Evolutionary conservation across 2,113 vertebrate species (phyloP).

Genomic region (Athene noctua): DNA sequence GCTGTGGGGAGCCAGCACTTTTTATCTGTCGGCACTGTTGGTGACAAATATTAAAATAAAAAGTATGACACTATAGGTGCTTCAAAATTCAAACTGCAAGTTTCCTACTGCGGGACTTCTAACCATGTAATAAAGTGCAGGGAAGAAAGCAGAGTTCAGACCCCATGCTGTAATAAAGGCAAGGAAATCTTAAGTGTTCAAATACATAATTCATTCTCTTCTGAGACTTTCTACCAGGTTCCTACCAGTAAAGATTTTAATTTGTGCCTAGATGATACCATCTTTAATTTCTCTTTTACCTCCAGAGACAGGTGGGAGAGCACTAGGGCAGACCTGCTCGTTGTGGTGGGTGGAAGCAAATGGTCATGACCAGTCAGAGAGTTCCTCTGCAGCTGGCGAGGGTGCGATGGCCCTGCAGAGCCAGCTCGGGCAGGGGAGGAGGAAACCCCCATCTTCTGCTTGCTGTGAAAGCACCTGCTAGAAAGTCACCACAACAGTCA

Average conservation of each 20-base stretch:
- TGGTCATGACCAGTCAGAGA: background rate
- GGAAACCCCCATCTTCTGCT: background rate
- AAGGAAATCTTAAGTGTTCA: constrained; percentile 72
- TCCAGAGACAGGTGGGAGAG: background rate
- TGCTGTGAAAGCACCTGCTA: background rate
- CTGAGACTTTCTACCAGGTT: constrained; percentile 45
- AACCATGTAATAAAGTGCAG: constrained; percentile 73
- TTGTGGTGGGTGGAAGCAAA: background rate
- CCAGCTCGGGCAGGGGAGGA: background rate
- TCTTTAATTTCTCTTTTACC: constrained; percentile 7
- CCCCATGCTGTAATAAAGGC: constrained; percentile 71
- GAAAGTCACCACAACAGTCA: background rate
- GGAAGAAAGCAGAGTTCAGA: constrained; percentile 70
- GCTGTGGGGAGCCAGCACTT: constrained; percentile 64
- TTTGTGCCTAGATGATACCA: constrained; percentile 37
- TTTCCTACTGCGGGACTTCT: constrained; percentile 70
- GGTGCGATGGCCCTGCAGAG: background rate
- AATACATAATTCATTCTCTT: constrained; percentile 72
- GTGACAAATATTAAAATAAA: constrained; percentile 72
- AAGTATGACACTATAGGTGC: constrained; percentile 72
- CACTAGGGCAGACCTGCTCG: background rate
- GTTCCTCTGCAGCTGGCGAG: background rate
- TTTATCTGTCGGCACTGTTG: constrained; percentile 65
- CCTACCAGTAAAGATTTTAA: constrained; percentile 64
- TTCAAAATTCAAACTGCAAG: constrained; percentile 69